Base-by-base conservation (phyloP, 2,797 vertebrate species). In the Sebastes goodei region DNA sequence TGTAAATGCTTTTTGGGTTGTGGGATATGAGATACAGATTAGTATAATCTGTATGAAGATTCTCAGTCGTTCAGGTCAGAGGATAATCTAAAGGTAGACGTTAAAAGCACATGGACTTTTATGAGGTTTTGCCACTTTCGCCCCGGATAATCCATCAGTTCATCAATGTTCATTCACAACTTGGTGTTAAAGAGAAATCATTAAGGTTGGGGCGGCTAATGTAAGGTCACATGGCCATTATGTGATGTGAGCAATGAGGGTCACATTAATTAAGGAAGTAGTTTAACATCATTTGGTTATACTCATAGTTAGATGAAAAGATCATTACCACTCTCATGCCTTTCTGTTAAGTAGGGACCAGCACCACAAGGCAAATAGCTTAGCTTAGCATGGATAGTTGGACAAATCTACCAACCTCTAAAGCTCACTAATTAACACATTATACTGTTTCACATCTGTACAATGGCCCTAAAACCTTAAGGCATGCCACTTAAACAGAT, bases 1-100 rank as follows among this genome's bases (percentile, higher is more conserved):
- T 77, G 60, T 27, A 74, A 80, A 70, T 76, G 38, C 53, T 62
- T 74, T 84, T 56, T 76, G 52, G 11, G 67, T 61, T 64, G 67
- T 68, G 57, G 35, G 49, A 62, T 64, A 80, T 71, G 14, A 76
- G 33, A 80, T 63, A 59, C 60, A 49, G 46, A 74, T 42, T 52
- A 74, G 7, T 60, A 5, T 10, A 55, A 29, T 42, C 30, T 59
- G 35, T 35, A 3, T 57, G 6, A 68, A 42, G 10, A 71, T 71
- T 71, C 20, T 23, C 21, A 30, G 9, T 70, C 57, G 38, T 65
- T 12, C 32, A 85, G 32, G 57, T 81, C 52, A 71, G 55, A 59
- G 4, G 56, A 33, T 15, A 11, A 10, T 62, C 49, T 72, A 42
- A 10, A 64, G 27, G 35, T 17, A 61, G 11, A 20, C 32, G 52